Conservation (phyloP, 1,140 invertebrate species). For the Pemphigus obesinymphae region DNA sequence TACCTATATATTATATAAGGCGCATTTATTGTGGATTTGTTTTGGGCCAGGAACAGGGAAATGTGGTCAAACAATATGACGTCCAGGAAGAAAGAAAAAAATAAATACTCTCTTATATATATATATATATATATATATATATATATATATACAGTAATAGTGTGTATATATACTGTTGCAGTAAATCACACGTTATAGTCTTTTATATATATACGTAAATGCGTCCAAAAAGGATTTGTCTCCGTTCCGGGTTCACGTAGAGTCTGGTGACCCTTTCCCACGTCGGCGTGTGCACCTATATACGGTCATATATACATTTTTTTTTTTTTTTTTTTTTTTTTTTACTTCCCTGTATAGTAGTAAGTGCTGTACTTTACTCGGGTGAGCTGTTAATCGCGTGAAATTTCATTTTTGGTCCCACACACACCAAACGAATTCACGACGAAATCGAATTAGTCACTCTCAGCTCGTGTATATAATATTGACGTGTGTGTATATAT, state of each 20-base stretch:
- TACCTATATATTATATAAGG: neutral
- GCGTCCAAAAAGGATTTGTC: constrained; percentile 26
- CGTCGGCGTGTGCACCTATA: neutral
- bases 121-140: no score
- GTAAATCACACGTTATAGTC: constrained; percentile 7
- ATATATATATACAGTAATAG: no score
- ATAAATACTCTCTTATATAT: neutral
- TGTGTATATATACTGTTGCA: neutral
- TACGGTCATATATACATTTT: neutral
- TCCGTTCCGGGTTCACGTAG: constrained; percentile 40
- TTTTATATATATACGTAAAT: no score
- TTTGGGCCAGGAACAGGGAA: constrained; percentile 29
- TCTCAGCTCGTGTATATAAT: neutral
- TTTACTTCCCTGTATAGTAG: neutral
- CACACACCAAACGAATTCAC: neutral
- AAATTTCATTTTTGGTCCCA: constrained; percentile 9
- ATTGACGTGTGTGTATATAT: no score
- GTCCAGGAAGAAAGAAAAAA: constrained; percentile 12
- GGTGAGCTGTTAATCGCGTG: constrained; percentile 8
- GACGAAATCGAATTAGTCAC: constrained; percentile 36
- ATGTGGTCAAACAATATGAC: constrained; percentile 40
- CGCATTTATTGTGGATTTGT: neutral
- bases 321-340: constrained; percentile 12
- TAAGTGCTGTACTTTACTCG: neutral
- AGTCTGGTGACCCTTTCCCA: constrained; percentile 38